Evolutionary conservation across 2,888 invertebrate genomes (phyloP).

Genomic region (Philereme transversata): DNA sequence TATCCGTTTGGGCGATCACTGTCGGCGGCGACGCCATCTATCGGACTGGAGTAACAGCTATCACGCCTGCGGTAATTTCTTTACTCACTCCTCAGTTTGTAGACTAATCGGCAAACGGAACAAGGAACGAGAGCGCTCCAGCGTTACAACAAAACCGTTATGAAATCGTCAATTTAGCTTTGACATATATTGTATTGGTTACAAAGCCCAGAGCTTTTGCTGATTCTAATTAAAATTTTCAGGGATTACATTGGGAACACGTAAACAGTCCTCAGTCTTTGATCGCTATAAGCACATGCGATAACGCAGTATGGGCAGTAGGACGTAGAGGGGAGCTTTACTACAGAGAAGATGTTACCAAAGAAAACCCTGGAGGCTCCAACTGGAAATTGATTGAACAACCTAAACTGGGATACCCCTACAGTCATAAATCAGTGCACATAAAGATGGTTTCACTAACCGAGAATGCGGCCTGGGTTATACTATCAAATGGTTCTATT

Average conservation of each 20-base stretch:
- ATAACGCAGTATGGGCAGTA: conserved; percentile 92
- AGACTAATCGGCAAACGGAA: background rate
- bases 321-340: conserved; percentile 94
- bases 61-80: conserved; percentile 87
- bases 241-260: conserved; percentile 92
- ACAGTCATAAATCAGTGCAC: conserved; percentile 65
- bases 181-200: background rate
- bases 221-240: conserved; percentile 32
- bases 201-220: background rate
- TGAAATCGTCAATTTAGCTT: background rate
- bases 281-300: conserved; percentile 88
- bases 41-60: conserved; percentile 89
- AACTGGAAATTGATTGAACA: conserved; percentile 93
- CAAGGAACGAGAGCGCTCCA: background rate
- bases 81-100: conserved; percentile 6
- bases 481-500: conserved; percentile 89
- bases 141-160: background rate
- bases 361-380: conserved; percentile 86
- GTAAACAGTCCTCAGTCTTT: conserved; percentile 92
- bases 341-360: conserved; percentile 89
- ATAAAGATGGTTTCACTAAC: conserved; percentile 91
- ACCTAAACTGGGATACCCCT: conserved; percentile 61
- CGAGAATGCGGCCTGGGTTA: conserved; percentile 89
- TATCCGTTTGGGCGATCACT: conserved; percentile 93
- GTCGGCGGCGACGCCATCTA: conserved; percentile 94